Conservation (phyloP, 1,140 invertebrate species). For the Platyscapa corneri region DNA sequence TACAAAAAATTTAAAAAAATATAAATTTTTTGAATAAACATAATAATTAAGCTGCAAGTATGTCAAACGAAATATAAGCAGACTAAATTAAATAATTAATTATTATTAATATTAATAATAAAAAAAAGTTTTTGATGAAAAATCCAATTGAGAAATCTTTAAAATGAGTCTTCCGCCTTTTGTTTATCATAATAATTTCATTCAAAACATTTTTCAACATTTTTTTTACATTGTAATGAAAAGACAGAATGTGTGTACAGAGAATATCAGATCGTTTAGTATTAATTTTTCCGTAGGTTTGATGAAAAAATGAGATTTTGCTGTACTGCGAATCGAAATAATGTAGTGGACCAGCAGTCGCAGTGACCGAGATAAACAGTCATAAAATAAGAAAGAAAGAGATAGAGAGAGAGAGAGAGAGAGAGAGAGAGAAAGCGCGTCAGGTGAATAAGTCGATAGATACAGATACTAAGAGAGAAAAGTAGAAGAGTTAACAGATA, state of each 20-base stretch:
- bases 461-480: neutral
- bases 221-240: neutral
- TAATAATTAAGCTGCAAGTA: conserved; percentile 13
- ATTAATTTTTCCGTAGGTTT: conserved; percentile 18
- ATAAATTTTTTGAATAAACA: neutral
- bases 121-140: conserved; percentile 6
- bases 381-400: neutral
- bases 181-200: neutral
- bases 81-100: neutral
- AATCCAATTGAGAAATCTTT: conserved; percentile 31
- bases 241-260: neutral
- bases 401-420: no score
- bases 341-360: conserved; percentile 74
- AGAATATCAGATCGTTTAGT: neutral
- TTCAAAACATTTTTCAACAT: neutral
- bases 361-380: conserved; percentile 61
- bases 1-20: neutral
- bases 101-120: neutral
- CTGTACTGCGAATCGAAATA: conserved; percentile 73
- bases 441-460: no score
- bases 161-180: neutral
- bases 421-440: neutral
- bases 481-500: neutral
- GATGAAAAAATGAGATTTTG: conserved; percentile 61
- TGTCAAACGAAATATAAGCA: neutral